A percentile compares a stretch with the other conserved stretches of the same genome.
These are phyloP conservation scores for Torymus auratus DNA, from an alignment of 2,888 invertebrate genomes.

Conservation along the genomic window DNA sequence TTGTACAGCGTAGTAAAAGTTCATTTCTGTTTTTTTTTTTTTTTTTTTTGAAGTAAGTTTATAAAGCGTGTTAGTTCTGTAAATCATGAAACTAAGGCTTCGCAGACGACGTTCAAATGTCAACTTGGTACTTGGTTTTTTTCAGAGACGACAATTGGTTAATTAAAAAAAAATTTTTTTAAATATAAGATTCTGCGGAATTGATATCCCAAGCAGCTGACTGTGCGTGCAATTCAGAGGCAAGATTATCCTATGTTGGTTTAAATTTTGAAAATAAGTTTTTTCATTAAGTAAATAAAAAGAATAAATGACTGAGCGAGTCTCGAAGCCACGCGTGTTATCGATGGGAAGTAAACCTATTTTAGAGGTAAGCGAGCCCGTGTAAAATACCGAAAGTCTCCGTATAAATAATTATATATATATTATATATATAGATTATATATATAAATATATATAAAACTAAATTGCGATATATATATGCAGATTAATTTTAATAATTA, in stretches of 20 bases:
- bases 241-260: background rate
- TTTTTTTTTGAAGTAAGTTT: slow-evolving; percentile 43
- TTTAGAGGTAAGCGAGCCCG: slow-evolving; percentile 57
- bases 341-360: slow-evolving; percentile 52
- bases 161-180: background rate
- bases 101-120: slow-evolving; percentile 21
- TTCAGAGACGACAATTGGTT: slow-evolving; percentile 12
- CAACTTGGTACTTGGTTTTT: slow-evolving; percentile 24
- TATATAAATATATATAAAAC: slow-evolving; percentile 57
- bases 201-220: slow-evolving; percentile 2
- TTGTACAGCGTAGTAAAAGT: slow-evolving; percentile 47
- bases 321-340: slow-evolving; percentile 51
- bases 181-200: background rate
- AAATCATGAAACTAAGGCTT: slow-evolving; percentile 41
- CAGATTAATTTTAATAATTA: slow-evolving; percentile 68
- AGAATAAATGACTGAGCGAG: slow-evolving; percentile 20
- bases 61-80: slow-evolving; percentile 44
- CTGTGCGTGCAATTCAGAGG: slow-evolving; percentile 33
- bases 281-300: background rate
- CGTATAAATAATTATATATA: slow-evolving; percentile 68
- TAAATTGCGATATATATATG: slow-evolving; percentile 62
- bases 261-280: slow-evolving; percentile 26
- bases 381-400: slow-evolving; percentile 73
- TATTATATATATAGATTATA: slow-evolving; percentile 51
- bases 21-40: slow-evolving; percentile 26